phyloP scores from a whole-genome alignment of 2,113 vertebrate species.

The Phyllopteryx taeniolatus region DNA sequence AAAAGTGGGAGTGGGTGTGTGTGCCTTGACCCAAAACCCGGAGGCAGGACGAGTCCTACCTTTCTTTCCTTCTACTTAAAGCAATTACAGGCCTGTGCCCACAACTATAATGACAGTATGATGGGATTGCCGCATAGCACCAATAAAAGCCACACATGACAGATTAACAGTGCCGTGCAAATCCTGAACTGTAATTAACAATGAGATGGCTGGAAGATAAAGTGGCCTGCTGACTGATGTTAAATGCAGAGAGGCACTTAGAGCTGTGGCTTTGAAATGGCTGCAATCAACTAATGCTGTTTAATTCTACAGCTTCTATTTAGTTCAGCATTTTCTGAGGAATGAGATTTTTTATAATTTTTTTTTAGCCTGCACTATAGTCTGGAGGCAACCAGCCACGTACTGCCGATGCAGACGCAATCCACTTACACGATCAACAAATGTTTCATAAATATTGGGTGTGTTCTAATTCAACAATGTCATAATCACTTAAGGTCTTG shows the following conservation, averaged over 20 bases:
- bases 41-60: conserved; percentile 59
- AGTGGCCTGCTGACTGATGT: neutral
- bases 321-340: neutral
- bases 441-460: neutral
- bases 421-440: neutral
- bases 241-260: neutral
- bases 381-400: neutral
- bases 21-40: conserved; percentile 54
- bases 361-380: neutral
- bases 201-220: conserved; percentile 50
- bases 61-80: conserved; percentile 68
- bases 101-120: conserved; percentile 78
- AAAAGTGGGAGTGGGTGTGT: conserved; percentile 32
- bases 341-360: neutral
- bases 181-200: conserved; percentile 77
- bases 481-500: too few species aligned
- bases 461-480: neutral
- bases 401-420: neutral
- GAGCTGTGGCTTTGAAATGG: neutral
- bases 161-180: conserved; percentile 75
- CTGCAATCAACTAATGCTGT: conserved; percentile 3
- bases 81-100: conserved; percentile 75
- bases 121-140: conserved; percentile 74
- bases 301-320: neutral
- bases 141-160: conserved; percentile 77